Base-by-base conservation (phyloP, 1,140 invertebrate genomes). In the Tetraneura akinire region DNA sequence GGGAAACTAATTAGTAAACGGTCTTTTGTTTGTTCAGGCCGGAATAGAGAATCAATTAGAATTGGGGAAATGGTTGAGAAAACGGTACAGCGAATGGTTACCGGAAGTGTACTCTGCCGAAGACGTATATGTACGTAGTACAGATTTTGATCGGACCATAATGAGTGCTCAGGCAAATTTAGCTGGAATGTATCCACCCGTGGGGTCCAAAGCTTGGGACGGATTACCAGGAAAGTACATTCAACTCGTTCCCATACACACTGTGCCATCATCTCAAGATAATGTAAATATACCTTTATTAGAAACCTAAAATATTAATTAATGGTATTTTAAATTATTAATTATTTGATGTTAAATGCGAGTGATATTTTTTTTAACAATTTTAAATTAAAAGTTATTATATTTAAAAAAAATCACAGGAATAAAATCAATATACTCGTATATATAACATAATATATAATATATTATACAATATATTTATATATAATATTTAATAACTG, bases 161-260 rank as follows among this genome's bases (percentile, higher is more conserved):
- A 96, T 96, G 92, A 96, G 94, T 82, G 96, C 94, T 0, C 88
- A 93, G 85, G 87, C 90, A 2, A 92, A 95, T 86, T 87, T 97
- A 80, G 94, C 94, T 80, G 94, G 94, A 8, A 82, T 89, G 42
- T 94, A 91, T 84, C 92, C 93, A 10, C 90, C 90, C 0, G 83
- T 83, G 14, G 86, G 86, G 10, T 26, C 80, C 6, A 84, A 89
- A 78, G 81, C 90, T 4, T 96, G 94, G 92, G 90, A 94, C 84
- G 32, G 6, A 9, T 16, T 8, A 42, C 1, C 71, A 0, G 80
- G 83, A 0, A 81, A 89, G 6, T 84, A 96, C 1, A 83, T 86
- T 14, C 94, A 96, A 85, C 95, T 96, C 0, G 93, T 97, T 83
- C 94, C 96, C 0, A 88, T 97, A 13, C 94, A 96, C 82, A 94